Evolutionary conservation across 2,888 invertebrate genomes (phyloP).

Genomic region (Cinara cedri): DNA sequence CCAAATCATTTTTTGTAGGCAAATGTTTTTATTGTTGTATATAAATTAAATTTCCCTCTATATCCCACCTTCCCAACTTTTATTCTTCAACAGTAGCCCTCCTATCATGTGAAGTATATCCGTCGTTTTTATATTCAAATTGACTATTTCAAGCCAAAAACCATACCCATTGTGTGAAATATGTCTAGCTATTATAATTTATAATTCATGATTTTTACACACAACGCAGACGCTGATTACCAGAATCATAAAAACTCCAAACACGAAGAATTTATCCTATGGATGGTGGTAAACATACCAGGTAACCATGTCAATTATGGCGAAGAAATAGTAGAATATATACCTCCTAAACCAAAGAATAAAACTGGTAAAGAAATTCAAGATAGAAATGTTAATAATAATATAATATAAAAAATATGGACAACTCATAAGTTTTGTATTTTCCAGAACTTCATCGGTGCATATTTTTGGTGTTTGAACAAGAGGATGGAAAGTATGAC

Average conservation of each 20-base stretch:
- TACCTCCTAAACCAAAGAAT: constrained; percentile 84
- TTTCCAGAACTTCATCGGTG: constrained; percentile 74
- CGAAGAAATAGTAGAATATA: constrained; percentile 79
- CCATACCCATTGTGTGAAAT: background rate
- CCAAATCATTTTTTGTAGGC: no score
- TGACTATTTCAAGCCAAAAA: no score
- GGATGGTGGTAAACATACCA: constrained; percentile 87
- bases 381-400: no score
- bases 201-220: background rate
- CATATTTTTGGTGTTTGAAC: constrained; percentile 79
- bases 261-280: constrained; percentile 88
- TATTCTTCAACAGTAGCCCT: no score
- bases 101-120: no score
- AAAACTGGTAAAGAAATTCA: constrained; percentile 67
- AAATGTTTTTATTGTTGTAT: no score
- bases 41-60: no score
- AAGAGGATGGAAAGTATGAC: constrained; percentile 67
- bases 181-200: background rate
- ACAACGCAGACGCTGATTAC: constrained; percentile 75
- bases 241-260: constrained; percentile 72
- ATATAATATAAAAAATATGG: no score
- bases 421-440: background rate
- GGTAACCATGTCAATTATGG: constrained; percentile 72
- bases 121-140: no score
- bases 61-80: no score